These are phyloP conservation scores for Seladonia tumulorum DNA, from an alignment of 2,888 invertebrate genomes.

Conservation along the genomic window DNA sequence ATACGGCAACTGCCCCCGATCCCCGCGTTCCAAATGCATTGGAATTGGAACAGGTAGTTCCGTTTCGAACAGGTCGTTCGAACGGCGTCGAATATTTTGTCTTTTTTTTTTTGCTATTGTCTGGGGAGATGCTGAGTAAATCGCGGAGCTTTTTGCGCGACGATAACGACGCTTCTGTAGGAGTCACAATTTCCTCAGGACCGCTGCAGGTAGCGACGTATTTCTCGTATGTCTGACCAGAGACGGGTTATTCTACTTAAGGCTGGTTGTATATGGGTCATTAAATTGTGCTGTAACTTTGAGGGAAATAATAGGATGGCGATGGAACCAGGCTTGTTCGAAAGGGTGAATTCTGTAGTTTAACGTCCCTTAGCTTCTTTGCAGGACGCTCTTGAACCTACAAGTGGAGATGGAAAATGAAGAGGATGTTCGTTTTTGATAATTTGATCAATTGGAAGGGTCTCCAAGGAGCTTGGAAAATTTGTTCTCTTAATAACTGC, in stretches of 20 bases:
- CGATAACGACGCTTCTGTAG: conserved; percentile 24
- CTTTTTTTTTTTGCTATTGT: background rate
- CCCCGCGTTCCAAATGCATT: background rate
- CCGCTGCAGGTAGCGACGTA: conserved; percentile 14
- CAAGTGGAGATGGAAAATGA: background rate
- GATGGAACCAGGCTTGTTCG: background rate
- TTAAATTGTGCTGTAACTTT: background rate
- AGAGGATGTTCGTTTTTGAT: background rate
- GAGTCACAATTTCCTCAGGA: conserved; percentile 8
- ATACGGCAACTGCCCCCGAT: background rate
- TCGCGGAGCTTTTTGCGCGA: conserved; percentile 12
- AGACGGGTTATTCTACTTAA: conserved; percentile 25
- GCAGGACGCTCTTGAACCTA: background rate
- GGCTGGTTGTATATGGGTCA: background rate
- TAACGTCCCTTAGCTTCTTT: background rate
- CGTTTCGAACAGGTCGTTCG: conserved; percentile 6
- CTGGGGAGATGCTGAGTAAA: conserved; percentile 22
- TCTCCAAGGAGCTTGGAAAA: background rate
- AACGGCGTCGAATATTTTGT: background rate
- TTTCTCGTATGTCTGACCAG: conserved; percentile 10
- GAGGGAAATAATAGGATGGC: background rate
- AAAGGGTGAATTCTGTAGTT: background rate
- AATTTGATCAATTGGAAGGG: background rate
- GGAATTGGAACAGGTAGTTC: conserved; percentile 7
- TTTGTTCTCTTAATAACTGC: background rate